Evolutionary conservation across 1,140 invertebrate genomes (phyloP), one percentile per base, ranked within the genome.

Genomic region (Rhizoglyphus robini): DNA sequence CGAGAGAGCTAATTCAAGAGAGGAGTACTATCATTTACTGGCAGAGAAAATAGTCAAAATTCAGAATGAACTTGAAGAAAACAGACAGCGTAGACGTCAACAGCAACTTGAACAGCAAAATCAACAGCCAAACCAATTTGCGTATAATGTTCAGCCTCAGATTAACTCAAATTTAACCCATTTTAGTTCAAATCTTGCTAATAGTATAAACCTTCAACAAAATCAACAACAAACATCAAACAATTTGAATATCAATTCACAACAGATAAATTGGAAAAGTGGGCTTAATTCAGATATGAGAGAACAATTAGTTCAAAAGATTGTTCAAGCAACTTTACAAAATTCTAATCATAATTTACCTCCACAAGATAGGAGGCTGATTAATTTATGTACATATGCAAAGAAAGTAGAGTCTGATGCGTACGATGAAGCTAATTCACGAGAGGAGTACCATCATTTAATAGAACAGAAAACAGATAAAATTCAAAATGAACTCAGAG

Each of bases 11-110:
- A 94, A 94, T 73, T 93, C 90, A 23, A 81, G 88, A 71, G 96
- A 95, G 15, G 92, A 98, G 73, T 99, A 99, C 78, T 99, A 99
- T 76, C 95, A 99, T 75, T 76, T 98, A 54, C 76, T 99, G 23
- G 96, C 96, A 0, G 95, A 99, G 73, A 99, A 99, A 76, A 99
- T 99, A 69, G 99, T 99, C 74, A 99, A 99, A 78, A 99, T 99
- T 68, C 95, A 99, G 74, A 99, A 99, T 74, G 96, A 99, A 75
- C 76, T 99, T 25, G 87, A 86, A 76, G 82, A 86, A 72, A 84
- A 81, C 70, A 72, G 81, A 36, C 86, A 91, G 67, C 89, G 90
- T 72, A 82, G 92, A 60, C 88, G 91, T 77, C 88, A 90, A 73
- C 83, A 85, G 70, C 78, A 81, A 68, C n/a, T n/a, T n/a, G n/a